Base-by-base conservation (phyloP, 2,797 vertebrate genomes). In the Ambastaia sidthimunki region DNA sequence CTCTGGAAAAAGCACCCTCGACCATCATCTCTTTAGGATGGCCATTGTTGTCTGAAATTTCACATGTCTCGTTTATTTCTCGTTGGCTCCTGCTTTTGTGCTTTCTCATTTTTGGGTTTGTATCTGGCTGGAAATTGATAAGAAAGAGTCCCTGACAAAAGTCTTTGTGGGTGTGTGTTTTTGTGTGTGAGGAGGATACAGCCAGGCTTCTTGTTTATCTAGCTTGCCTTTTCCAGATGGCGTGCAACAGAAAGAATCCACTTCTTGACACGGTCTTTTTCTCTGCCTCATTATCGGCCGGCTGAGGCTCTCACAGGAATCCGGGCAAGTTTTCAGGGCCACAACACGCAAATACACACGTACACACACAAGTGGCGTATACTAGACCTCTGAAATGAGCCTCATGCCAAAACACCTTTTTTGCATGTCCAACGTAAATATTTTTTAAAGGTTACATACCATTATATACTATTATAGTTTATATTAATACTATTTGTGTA, bases 91-190 rank as follows among this genome's bases (percentile, higher is more conserved):
- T 85, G 87, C 83, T 89, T 82, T 92, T 91, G 91, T 92, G 92
- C 85, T 85, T 88, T 82, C 81, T 82, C 72, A 82, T 88, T 88
- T 91, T 86, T 86, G 74, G 41, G 88, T 91, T 90, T 85, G 90
- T 90, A 93, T 94, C 93, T 94, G 92, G 93, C 88, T 83, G 87
- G 80, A 87, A 86, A 92, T 94, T 94, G 93, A 94, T 94, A 94
- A 94, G 92, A 41, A 7, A 41, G 7, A 91, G 91, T 91, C 90
- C 89, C 88, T 89, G 91, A 92, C 90, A 86, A 91, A 88, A 75
- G 76, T 52, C n/a, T 16, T 31, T 71, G 34, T 54, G 48, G 82
- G 80, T 16, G 66, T 57, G 50, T 86, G 88, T 86, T 78, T 89
- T 78, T 83, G 82, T 75, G 62, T 76, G 85, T 71, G 71, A 41